A percentile compares a stretch with the other conserved stretches of the same genome.
Conservation (phyloP, 2,888 invertebrate genomes). For the Coelogynopora nodosa region DNA sequence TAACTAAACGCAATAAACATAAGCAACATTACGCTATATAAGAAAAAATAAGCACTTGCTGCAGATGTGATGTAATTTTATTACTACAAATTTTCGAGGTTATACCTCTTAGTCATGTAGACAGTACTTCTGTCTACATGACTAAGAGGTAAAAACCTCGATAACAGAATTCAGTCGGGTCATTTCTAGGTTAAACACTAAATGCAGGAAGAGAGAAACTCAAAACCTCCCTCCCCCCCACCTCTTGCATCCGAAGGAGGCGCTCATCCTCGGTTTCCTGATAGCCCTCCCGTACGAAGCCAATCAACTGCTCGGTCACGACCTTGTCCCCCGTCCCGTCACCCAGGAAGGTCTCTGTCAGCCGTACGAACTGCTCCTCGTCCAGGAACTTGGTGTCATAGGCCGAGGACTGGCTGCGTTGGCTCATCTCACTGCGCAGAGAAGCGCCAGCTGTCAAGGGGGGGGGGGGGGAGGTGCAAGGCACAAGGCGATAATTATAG, state of each 20-base stretch:
- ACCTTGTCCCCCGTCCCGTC: slow-evolving; percentile 51
- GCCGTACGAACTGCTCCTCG: slow-evolving; percentile 59
- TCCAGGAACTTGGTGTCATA: slow-evolving; percentile 58
- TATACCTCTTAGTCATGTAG: no score
- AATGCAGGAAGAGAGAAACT: neutral
- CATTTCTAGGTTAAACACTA: neutral
- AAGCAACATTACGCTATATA: no score
- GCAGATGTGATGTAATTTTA: no score
- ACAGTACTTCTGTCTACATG: no score
- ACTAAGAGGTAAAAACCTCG: no score
- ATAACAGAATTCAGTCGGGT: no score
- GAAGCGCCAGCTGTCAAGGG: neutral
- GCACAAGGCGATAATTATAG: no score
- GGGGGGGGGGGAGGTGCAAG: no score
- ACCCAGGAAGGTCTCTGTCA: slow-evolving; percentile 59
- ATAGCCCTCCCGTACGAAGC: slow-evolving; percentile 56
- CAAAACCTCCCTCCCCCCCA: slow-evolving; percentile 44
- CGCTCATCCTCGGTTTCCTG: slow-evolving; percentile 60
- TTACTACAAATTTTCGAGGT: no score
- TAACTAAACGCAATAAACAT: no score
- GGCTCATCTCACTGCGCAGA: neutral
- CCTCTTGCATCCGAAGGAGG: slow-evolving; percentile 57
- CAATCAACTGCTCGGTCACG: slow-evolving; percentile 53
- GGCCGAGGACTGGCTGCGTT: slow-evolving; percentile 53
- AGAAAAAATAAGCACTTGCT: no score